Evolutionary conservation across 2,113 vertebrate species (phyloP).

Genomic region (Elaphurus davidianus): DNA sequence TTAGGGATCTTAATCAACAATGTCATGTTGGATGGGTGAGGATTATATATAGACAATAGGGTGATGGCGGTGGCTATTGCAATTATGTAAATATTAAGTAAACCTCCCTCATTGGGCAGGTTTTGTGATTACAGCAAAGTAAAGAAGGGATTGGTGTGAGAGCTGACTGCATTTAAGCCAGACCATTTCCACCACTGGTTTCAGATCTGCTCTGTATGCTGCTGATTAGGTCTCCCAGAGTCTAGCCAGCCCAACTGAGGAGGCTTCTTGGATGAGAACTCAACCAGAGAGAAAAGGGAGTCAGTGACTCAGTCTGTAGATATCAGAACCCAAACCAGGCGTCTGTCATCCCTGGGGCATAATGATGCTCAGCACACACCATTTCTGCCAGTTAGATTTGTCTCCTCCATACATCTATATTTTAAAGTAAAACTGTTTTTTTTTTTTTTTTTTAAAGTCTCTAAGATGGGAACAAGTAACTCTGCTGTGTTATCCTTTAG

Average conservation of each 20-base stretch:
- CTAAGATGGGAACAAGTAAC: background rate
- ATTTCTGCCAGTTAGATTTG: background rate
- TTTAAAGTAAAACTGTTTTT: background rate
- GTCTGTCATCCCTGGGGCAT: background rate
- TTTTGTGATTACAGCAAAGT: background rate
- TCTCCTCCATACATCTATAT: background rate
- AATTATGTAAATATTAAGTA: background rate
- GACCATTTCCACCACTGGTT: background rate
- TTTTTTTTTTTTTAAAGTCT: background rate
- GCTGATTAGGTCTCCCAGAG: background rate
- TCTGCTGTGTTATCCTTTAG: background rate
- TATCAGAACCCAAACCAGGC: background rate
- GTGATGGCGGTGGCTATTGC: background rate
- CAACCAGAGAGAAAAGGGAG: background rate
- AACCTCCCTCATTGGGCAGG: background rate
- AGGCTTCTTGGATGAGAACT: background rate
- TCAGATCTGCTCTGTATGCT: background rate
- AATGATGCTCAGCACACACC: background rate
- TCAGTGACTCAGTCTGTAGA: background rate
- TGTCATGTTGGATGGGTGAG: background rate
- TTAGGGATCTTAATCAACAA: background rate
- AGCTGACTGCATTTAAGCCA: background rate
- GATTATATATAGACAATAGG: background rate
- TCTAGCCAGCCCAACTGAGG: background rate
- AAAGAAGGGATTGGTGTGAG: background rate